Conservation (phyloP, 2,113 vertebrate genomes). For the Varanus komodoensis region DNA sequence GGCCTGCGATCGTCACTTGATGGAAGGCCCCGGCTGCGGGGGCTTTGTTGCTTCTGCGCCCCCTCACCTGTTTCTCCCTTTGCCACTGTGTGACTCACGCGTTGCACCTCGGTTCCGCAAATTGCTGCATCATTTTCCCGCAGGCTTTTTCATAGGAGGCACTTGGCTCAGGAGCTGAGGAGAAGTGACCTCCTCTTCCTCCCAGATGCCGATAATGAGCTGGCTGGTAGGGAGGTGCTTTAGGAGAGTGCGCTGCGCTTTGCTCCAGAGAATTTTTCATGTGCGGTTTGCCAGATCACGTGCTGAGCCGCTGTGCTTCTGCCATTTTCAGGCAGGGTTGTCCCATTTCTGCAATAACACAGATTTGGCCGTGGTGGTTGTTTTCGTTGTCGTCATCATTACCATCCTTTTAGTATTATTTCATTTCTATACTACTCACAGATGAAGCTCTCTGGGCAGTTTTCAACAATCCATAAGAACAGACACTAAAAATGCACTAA, state of each 20-base stretch:
- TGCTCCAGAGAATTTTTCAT: not conserved
- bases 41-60: not conserved
- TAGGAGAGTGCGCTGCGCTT: constrained; percentile 17
- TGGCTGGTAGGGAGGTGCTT: constrained; percentile 25
- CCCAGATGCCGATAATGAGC: constrained; percentile 45
- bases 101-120: constrained; percentile 56
- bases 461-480: too few relatives aligned
- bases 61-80: constrained; percentile 8
- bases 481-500: too few relatives aligned
- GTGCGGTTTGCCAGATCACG: constrained; percentile 22
- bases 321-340: constrained; percentile 8
- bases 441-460: too few relatives aligned
- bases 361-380: not conserved
- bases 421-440: too few relatives aligned
- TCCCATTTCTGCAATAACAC: constrained; percentile 37
- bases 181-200: constrained; percentile 35
- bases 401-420: too few relatives aligned
- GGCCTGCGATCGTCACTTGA: not conserved
- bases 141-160: constrained; percentile 45
- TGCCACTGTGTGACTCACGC: constrained; percentile 39
- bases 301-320: constrained; percentile 2
- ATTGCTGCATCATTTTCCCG: constrained; percentile 53
- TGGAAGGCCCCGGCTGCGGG: not conserved
- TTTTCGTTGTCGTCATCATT: too few relatives aligned
- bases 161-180: constrained; percentile 18